Base-by-base conservation (phyloP, 2,113 vertebrate genomes). In the Electrona antarctica region DNA sequence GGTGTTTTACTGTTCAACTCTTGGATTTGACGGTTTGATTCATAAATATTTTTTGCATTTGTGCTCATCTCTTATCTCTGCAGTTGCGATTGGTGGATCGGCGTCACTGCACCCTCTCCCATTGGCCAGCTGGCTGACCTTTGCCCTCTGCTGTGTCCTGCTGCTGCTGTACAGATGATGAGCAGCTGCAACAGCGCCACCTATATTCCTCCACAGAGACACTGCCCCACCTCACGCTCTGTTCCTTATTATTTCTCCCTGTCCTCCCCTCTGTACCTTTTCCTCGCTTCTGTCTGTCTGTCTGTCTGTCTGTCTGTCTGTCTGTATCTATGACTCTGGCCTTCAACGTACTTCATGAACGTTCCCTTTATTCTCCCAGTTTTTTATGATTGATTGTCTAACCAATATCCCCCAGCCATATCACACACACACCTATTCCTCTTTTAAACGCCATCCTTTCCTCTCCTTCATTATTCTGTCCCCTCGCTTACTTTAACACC, bases 81-180 rank as follows among this genome's bases (percentile, higher is more conserved):
- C 77, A 87, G 93, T 94, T 80, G 89, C 93, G 78, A 87, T 89
- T 5, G 92, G 90, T 68, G 85, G 89, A 73, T 91, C 90, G 14
- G 29, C 57, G 11, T 41, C 13, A 14, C 69, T 64, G 51, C 74
- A 47, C 54, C 74, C 88, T 0, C 89, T 88, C 60, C 87, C 88
- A 58, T 60, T 87, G 86, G 83, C 77, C 69, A 67, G 67, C 58
- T 82, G 88, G 78, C 81, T 93, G 80, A 83, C 83, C 74, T 76
- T 87, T 72, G 76, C 74, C 65, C 77, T 90, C 55, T 88, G 84
- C 83, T 91, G 86, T 77, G 69, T 79, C 60, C 73, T 89, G 63
- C 76, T 85, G 48, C 78, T 86, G 4, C 81, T 92, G 77, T 89
- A 85, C 87, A 94, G 93, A 94, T 94, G 93, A 94, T 94, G 90